Evolutionary conservation across 2,797 vertebrate genomes (phyloP).

Genomic region (Dipus sagitta): DNA sequence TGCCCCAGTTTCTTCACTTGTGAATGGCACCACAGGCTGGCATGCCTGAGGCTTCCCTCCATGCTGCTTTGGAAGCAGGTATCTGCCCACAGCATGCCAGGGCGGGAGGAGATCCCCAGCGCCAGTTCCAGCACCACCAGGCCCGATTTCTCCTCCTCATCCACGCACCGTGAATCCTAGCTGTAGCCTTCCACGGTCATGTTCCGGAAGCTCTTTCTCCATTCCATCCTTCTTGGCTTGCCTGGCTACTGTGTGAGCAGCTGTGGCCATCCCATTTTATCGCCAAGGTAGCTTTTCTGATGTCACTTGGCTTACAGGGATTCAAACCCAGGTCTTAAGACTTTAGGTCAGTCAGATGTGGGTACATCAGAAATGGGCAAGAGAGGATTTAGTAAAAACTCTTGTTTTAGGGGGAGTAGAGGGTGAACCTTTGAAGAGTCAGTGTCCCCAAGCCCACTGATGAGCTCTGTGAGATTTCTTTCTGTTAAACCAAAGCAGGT

Average conservation of each 20-base stretch:
- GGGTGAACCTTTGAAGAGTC: neutral
- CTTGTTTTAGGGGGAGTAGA: neutral
- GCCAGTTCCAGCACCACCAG: fast-evolving
- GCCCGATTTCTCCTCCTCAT: neutral
- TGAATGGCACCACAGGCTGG: conserved; percentile 43
- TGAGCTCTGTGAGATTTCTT: neutral
- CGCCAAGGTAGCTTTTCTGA: conserved; percentile 56
- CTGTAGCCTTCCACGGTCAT: fast-evolving
- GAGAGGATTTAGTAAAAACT: neutral
- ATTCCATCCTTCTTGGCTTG: neutral
- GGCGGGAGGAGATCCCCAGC: neutral
- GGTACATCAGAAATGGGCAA: neutral
- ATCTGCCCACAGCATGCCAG: neutral
- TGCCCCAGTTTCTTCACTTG: conserved; percentile 70
- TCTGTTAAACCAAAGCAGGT: neutral
- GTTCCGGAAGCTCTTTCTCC: neutral
- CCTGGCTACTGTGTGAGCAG: neutral
- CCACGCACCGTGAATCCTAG: neutral
- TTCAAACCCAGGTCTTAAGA: conserved; percentile 25
- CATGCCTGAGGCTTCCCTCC: neutral
- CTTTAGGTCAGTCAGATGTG: neutral
- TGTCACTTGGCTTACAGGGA: neutral
- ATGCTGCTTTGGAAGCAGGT: neutral
- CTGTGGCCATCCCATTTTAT: neutral
- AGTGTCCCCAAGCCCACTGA: neutral